phyloP scores from a whole-genome alignment of 2,113 vertebrate genomes.

The Campylomormyrus numenius region DNA sequence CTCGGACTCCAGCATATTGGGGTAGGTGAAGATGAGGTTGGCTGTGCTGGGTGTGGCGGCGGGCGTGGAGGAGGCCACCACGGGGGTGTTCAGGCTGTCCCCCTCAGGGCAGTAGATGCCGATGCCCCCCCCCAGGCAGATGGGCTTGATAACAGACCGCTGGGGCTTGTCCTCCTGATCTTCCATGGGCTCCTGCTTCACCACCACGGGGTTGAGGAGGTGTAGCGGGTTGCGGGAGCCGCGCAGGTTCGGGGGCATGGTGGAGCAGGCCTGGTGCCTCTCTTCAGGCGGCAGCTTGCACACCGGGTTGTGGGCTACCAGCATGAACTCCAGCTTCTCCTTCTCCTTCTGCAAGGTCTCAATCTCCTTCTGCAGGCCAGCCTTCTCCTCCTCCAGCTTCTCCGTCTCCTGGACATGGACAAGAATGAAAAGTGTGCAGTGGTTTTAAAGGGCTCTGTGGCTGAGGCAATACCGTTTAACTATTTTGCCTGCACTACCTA shows the following conservation, averaged over 20 bases:
- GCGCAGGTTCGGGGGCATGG: slow-evolving; percentile 68
- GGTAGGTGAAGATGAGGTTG: slow-evolving; percentile 96
- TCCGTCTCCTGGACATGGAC: slow-evolving; percentile 77
- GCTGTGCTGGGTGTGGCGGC: slow-evolving; percentile 84
- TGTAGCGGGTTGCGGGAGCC: slow-evolving; percentile 28
- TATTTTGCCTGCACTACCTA: background rate
- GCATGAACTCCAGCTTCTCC: slow-evolving; percentile 97
- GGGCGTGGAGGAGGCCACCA: slow-evolving; percentile 90
- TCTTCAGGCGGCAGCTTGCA: slow-evolving; percentile 89
- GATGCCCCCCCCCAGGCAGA: slow-evolving; percentile 74
- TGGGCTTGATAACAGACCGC: slow-evolving; percentile 95
- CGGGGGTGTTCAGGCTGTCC: slow-evolving; percentile 95
- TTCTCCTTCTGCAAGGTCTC: slow-evolving; percentile 94
- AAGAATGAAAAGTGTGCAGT: background rate
- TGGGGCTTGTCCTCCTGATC: slow-evolving; percentile 72
- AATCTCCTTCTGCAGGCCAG: slow-evolving; percentile 91
- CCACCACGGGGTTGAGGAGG: slow-evolving; percentile 64
- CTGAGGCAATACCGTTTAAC: background rate
- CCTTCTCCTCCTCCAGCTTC: slow-evolving; percentile 93
- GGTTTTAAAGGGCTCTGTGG: background rate
- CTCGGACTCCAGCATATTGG: slow-evolving; percentile 90
- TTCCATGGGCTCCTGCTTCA: slow-evolving; percentile 89
- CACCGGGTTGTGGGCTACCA: slow-evolving; percentile 89
- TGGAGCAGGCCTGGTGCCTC: slow-evolving; percentile 61
- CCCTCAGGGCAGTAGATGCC: slow-evolving; percentile 76